Conservation (phyloP, 2,113 vertebrate genomes). For the Varanus komodoensis region DNA sequence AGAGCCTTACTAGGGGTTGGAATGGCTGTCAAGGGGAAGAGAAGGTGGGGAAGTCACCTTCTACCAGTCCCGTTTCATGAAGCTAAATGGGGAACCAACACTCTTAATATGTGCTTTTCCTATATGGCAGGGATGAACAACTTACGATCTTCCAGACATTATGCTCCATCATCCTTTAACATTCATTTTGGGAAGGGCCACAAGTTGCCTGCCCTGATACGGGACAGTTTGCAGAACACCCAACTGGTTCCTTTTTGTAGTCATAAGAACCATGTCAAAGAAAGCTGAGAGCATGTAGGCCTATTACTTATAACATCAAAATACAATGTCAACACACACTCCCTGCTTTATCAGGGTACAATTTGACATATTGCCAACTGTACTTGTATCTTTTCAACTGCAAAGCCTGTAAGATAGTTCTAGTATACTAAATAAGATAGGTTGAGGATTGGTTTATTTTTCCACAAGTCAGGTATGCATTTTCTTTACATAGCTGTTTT, state of each 20-base stretch:
- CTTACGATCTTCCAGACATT: too few relatives aligned
- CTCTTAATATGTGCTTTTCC: background rate
- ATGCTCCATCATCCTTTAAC: too few relatives aligned
- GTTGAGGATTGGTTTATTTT: background rate
- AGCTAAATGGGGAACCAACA: too few relatives aligned
- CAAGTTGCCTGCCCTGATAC: background rate
- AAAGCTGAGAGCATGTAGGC: background rate
- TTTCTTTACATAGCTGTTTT: slow-evolving; percentile 9
- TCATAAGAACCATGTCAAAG: background rate
- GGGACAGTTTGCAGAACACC: background rate
- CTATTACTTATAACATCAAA: background rate
- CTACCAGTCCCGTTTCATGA: too few relatives aligned
- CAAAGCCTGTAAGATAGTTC: background rate
- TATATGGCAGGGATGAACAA: background rate
- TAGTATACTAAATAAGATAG: background rate
- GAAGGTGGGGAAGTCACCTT: too few relatives aligned
- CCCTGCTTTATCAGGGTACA: background rate
- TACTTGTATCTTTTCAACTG: slow-evolving; percentile 12
- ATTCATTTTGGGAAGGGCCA: too few relatives aligned
- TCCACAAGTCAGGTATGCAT: background rate
- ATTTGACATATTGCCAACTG: slow-evolving; percentile 10
- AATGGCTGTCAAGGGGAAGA: too few relatives aligned
- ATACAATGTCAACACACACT: slow-evolving; percentile 20
- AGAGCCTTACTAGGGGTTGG: too few relatives aligned
- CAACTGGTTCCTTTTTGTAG: background rate